Base-by-base conservation (phyloP, 2,797 vertebrate genomes). In the Mus minutoides region DNA sequence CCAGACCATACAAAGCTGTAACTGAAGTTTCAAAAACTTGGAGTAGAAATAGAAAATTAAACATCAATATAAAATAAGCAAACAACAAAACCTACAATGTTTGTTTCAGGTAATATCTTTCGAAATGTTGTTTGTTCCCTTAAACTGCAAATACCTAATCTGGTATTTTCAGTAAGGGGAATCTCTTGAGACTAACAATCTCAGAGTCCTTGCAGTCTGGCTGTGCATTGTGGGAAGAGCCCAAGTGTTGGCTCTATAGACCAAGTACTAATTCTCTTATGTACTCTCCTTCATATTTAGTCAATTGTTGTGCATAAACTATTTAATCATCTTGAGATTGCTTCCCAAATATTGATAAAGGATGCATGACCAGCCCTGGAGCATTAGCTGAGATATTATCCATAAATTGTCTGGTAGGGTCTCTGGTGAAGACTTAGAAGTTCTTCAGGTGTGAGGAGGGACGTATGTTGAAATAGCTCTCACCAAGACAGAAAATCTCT, bases 41-140 rank as follows among this genome's bases (percentile, higher is more conserved):
- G 13, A 71, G 7, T 80, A 54, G 86, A 94, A 94, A 75, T 12
- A 91, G 69, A 94, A 88, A 31, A 71, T 43, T 52, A 87, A 69
- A n/a, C 14, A 73, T 73, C 31, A 71, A 19, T 54, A 40, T 40
- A 40, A 40, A 87, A 29, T 34, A 56, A 54, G 14, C 14, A 37
- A 87, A 85, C 64, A 40, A 37, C n/a, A 31, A 86, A 37, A 1
- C 34, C 24, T 58, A 76, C 26, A 52, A 43, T 91, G 1, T 84
- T 89, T 34, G 67, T 24, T 6, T 73, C 22, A 37, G 37, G 21
- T 49, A 64, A 60, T 73, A 80, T 67, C 64, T 69, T 80, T 52
- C 93, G 34, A 17, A 86, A 87, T 89, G 2, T 89, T 13, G 76
- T 69, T 88, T 24, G 49, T 84, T 79, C 2, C 7, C 86, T 58